Evolutionary conservation across 2,797 vertebrate species (phyloP).

Genomic region (Sebastes steindachneri): DNA sequence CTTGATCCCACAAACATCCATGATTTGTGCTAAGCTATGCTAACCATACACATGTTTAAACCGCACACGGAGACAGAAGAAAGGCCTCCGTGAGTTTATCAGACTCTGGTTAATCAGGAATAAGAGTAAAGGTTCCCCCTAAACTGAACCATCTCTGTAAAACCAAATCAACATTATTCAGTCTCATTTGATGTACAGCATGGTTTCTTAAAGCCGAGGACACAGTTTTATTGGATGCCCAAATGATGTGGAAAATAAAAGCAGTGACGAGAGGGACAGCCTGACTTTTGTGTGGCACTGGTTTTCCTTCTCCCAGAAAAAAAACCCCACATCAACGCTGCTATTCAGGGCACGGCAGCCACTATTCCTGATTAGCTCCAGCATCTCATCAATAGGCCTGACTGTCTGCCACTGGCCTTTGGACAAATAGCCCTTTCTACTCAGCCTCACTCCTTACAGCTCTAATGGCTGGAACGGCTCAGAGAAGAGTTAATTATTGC

Average conservation of each 20-base stretch:
- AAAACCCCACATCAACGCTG: slow-evolving; percentile 37
- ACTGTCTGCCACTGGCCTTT: slow-evolving; percentile 67
- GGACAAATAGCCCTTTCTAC: slow-evolving; percentile 74
- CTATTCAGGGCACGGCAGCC: slow-evolving; percentile 51
- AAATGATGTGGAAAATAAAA: background rate
- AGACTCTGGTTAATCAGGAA: background rate
- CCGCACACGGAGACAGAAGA: background rate
- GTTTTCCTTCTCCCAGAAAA: slow-evolving; percentile 28
- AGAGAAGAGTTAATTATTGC: slow-evolving; percentile 73
- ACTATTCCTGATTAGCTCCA: slow-evolving; percentile 69
- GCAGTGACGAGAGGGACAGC: background rate
- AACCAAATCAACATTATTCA: background rate
- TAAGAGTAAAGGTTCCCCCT: background rate
- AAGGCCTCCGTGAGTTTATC: background rate
- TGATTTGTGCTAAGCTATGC: background rate
- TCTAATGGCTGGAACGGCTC: slow-evolving; percentile 61
- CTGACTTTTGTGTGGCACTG: slow-evolving; percentile 28
- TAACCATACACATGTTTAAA: background rate
- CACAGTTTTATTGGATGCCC: slow-evolving; percentile 2
- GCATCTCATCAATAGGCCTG: slow-evolving; percentile 73
- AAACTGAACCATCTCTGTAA: too few species aligned
- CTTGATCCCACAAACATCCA: background rate
- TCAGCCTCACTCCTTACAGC: slow-evolving; percentile 47
- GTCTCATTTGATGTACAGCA: background rate
- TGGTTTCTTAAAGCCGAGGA: background rate